Evolutionary conservation across 2,113 vertebrate species (phyloP).

Genomic region (Ptychochromis oligacanthus): DNA sequence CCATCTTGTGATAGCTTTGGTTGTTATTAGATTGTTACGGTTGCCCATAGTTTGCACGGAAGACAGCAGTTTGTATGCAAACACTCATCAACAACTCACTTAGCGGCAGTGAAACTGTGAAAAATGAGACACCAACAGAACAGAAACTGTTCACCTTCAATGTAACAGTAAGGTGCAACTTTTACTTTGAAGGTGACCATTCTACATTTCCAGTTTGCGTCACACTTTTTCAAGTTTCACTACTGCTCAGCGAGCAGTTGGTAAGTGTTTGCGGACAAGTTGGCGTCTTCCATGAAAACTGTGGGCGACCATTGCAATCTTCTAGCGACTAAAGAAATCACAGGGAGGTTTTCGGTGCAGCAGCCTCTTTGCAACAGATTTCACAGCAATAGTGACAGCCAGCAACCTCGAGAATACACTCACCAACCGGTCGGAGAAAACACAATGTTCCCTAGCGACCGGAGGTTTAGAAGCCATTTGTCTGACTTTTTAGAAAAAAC

Average conservation of each 20-base stretch:
- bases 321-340: neutral
- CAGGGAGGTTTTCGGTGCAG: neutral
- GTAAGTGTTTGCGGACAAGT: constrained; percentile 2
- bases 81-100: neutral
- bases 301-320: neutral
- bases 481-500: too few species aligned
- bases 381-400: neutral
- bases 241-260: neutral
- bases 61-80: neutral
- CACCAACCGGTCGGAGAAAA: neutral
- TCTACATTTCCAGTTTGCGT: neutral
- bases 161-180: neutral
- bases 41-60: neutral
- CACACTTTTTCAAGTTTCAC: neutral
- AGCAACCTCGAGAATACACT: neutral
- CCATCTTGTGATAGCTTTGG: neutral
- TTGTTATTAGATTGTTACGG: neutral
- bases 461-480: too few species aligned
- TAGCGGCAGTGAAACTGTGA: neutral
- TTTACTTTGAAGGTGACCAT: neutral
- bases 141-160: too few species aligned
- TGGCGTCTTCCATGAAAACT: neutral
- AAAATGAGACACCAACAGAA: too few species aligned
- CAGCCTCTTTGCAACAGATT: neutral
- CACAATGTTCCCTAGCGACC: too few species aligned